Evolutionary conservation across 2,888 invertebrate species (phyloP).

Genomic region (Philereme vetulata): DNA sequence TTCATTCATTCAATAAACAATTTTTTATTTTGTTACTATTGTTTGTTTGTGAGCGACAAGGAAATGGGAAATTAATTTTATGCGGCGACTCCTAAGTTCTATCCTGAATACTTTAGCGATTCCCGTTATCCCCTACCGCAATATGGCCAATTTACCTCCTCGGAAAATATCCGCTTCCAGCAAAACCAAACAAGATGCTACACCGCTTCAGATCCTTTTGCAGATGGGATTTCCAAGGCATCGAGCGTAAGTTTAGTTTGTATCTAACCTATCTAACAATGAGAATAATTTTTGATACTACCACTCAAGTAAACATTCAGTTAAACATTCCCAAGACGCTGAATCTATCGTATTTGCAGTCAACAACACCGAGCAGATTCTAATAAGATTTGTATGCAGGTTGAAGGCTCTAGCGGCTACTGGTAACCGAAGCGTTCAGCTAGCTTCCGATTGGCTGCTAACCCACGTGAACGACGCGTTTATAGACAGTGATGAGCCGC

Average conservation of each 20-base stretch:
- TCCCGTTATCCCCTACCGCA: slow-evolving; percentile 39
- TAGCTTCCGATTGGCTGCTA: slow-evolving; percentile 95
- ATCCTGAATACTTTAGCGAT: slow-evolving; percentile 43
- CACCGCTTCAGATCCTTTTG: slow-evolving; percentile 91
- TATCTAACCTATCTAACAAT: neutral
- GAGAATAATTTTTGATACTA: slow-evolving; percentile 1
- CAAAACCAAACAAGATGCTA: slow-evolving; percentile 88
- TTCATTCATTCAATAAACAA: too few relatives aligned
- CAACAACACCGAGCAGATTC: neutral
- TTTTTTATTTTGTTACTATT: neutral
- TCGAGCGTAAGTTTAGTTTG: slow-evolving; percentile 90
- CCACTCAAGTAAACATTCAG: neutral
- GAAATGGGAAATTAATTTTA: slow-evolving; percentile 32
- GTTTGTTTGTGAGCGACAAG: neutral
- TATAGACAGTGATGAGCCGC: slow-evolving; percentile 89
- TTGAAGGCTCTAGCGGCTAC: slow-evolving; percentile 96
- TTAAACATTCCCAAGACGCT: neutral
- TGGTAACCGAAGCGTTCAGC: slow-evolving; percentile 93
- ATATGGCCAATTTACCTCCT: slow-evolving; percentile 90
- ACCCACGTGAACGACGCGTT: slow-evolving; percentile 94
- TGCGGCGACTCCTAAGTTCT: slow-evolving; percentile 51
- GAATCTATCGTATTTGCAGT: too few relatives aligned
- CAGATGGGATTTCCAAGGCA: slow-evolving; percentile 96
- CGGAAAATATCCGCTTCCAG: slow-evolving; percentile 89
- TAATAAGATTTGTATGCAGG: slow-evolving; percentile 71